Base-by-base conservation (phyloP, 1,140 invertebrate species). In the Olivierus martensii region DNA sequence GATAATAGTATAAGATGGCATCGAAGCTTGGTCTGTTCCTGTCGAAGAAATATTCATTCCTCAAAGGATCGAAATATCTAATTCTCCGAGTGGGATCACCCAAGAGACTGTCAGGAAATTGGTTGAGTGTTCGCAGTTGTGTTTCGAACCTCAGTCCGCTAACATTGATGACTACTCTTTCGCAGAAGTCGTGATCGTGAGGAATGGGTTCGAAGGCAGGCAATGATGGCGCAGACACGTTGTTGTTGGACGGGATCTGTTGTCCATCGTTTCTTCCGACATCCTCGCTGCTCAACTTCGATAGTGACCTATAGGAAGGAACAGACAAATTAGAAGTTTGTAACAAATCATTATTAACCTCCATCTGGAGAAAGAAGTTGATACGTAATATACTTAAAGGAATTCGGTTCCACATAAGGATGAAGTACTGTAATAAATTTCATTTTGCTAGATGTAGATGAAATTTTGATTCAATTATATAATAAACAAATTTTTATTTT, bases 31-130 rank as follows among this genome's bases (percentile, higher is more conserved):
- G 89, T 71, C 95, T 80, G 79, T 98, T 97, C 66, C 95, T 80
- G 76, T 99, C 95, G 78, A 99, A 98, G 77, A 99, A 99, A 76
- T 97, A 99, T 77, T 99, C 95, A 79, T 98, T 97, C 71, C 88
- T 80, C 63, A 95, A 75, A 55, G 92, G 88, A 77, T 98, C 93
- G 77, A 94, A 99, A 77, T 94, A 97, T 70, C 63, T 53, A 35
- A 62, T 62, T 9, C 61, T 54, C 38, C 57, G 55, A 38, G 52
- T 45, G 18, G 61, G 61, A 54, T 62, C 60, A 46, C 95, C 95
- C 63, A 99, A 80, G 65, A 99, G 78, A 63, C 94, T 97, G 73
- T 97, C 90, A 65, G 95, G 95, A 77, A 97, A 98, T 77, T 97
- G 91, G 73, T 95, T 92, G 63, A 99, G 77, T 65, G 95, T 98